phyloP scores from a whole-genome alignment of 2,797 vertebrate species.

The Avahi laniger region DNA sequence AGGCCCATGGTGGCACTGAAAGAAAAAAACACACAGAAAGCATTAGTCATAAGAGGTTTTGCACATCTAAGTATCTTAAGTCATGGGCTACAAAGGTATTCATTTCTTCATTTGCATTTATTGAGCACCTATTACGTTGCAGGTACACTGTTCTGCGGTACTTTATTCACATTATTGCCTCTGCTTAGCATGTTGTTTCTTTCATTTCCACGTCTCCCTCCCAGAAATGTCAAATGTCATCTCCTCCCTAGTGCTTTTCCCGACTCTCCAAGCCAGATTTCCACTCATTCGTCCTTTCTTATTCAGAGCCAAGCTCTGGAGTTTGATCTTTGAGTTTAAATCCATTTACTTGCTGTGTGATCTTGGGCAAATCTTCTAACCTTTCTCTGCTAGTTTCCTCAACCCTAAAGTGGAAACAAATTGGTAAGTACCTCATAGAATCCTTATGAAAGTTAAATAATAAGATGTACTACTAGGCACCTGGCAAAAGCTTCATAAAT shows the following conservation, averaged over 20 bases:
- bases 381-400: neutral
- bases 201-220: neutral
- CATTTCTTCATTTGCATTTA: neutral
- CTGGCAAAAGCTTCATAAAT: neutral
- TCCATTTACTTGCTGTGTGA: neutral
- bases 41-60: neutral
- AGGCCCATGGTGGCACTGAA: constrained; percentile 98
- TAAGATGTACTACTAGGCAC: neutral
- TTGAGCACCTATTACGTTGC: neutral
- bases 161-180: neutral
- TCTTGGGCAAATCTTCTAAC: neutral
- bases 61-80: no score
- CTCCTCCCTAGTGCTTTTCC: neutral
- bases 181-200: no score
- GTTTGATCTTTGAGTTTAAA: neutral
- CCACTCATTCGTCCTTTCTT: neutral
- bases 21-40: constrained; percentile 76
- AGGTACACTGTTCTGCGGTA: rapidly evolving
- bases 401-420: neutral
- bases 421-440: neutral
- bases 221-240: neutral
- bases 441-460: neutral
- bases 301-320: neutral
- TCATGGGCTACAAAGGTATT: neutral
- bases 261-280: neutral